Percentiles rank a stretch among this genome's conserved stretches.
Evolutionary conservation across 2,888 invertebrate species (phyloP).

Genomic region (Drosophila affinis): DNA sequence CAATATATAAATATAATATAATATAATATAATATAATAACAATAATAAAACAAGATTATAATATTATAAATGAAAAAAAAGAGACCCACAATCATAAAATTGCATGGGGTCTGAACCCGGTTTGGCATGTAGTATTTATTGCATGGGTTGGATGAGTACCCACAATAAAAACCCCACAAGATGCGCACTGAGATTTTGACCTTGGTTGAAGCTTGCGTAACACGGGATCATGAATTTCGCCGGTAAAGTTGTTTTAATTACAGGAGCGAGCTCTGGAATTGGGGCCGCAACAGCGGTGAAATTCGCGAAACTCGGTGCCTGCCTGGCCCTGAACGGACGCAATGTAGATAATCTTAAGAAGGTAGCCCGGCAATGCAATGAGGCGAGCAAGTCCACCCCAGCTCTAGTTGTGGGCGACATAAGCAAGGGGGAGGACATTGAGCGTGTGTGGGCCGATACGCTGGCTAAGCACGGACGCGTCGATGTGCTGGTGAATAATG

Average conservation of each 20-base stretch:
- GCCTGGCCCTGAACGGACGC: conserved; percentile 87
- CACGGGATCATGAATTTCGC: conserved; percentile 85
- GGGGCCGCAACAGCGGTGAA: conserved; percentile 89
- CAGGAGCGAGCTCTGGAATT: conserved; percentile 91
- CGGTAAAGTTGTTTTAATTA: conserved; percentile 87
- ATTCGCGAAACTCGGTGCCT: conserved; percentile 88
- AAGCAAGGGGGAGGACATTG: conserved; percentile 89
- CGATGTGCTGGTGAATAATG: conserved; percentile 95
- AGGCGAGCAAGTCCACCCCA: conserved; percentile 56
- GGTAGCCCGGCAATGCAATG: conserved; percentile 86
- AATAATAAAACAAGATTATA: no score
- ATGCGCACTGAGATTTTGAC: conserved; percentile 21
- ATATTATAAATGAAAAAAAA: no score
- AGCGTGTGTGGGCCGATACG: conserved; percentile 89
- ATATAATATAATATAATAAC: no score
- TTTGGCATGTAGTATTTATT: no score
- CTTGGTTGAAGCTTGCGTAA: conserved; percentile 50
- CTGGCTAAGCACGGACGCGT: no score
- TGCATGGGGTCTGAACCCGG: no score
- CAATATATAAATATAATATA: no score
- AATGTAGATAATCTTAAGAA: conserved; percentile 87
- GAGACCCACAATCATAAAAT: no score
- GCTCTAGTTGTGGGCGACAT: conserved; percentile 88
- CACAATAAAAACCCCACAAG: conserved; percentile 9
- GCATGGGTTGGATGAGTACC: background rate